phyloP scores from a whole-genome alignment of 1,140 invertebrate genomes.

The Lepidostoma basale region DNA sequence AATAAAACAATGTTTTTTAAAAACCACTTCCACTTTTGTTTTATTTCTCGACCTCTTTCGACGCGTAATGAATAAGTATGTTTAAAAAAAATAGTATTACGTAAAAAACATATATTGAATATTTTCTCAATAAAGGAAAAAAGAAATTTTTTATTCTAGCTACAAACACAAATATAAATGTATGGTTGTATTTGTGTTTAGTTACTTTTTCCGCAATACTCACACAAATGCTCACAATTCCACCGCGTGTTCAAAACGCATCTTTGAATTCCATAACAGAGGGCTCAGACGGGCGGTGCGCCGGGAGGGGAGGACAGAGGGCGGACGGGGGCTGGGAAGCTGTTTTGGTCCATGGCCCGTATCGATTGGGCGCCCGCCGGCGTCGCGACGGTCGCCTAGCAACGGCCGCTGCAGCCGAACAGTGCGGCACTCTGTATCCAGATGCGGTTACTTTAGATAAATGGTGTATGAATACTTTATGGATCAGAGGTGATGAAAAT shows the following conservation, averaged over 20 bases:
- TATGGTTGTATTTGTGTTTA: too few relatives aligned
- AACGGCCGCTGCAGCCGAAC: slow-evolving; percentile 26
- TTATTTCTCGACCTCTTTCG: too few relatives aligned
- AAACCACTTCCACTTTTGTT: too few relatives aligned
- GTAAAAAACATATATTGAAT: too few relatives aligned
- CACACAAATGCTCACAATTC: too few relatives aligned
- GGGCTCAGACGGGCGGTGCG: not conserved
- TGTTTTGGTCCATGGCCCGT: slow-evolving; percentile 30
- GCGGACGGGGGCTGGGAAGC: not conserved
- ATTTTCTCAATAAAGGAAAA: too few relatives aligned
- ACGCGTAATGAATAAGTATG: too few relatives aligned
- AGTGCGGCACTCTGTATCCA: not conserved
- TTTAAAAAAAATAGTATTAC: too few relatives aligned
- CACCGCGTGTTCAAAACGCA: slow-evolving; percentile 24
- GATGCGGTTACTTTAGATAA: not conserved
- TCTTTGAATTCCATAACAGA: slow-evolving; percentile 17
- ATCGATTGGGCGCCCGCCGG: slow-evolving; percentile 30
- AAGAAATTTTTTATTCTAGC: too few relatives aligned
- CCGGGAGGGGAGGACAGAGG: not conserved
- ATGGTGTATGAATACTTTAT: slow-evolving; percentile 7
- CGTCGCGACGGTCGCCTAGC: slow-evolving; percentile 28
- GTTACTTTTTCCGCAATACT: too few relatives aligned
- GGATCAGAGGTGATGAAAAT: not conserved
- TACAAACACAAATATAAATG: too few relatives aligned
- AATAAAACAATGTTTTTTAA: too few relatives aligned